phyloP scores from a whole-genome alignment of 2,888 invertebrate genomes.

The Drosophila mulleri region DNA sequence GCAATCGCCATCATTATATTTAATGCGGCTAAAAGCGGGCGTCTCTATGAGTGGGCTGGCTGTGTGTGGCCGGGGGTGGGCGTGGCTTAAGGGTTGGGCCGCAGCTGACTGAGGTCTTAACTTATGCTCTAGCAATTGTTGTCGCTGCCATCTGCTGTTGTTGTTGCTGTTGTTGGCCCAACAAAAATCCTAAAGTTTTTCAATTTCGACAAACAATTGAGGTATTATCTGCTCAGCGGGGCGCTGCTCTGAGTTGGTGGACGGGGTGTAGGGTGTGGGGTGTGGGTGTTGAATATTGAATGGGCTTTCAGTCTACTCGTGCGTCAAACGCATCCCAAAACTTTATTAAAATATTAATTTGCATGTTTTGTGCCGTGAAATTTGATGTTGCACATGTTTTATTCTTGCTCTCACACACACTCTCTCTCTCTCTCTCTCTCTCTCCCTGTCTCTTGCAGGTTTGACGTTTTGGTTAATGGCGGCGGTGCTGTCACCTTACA shows the following conservation, averaged over 20 bases:
- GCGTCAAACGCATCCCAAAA: slow-evolving; percentile 49
- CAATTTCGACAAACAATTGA: slow-evolving; percentile 82
- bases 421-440: not conserved
- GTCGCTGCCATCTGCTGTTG: slow-evolving; percentile 11
- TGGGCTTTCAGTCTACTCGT: slow-evolving; percentile 26
- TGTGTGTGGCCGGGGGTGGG: not conserved
- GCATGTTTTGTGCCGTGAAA: slow-evolving; percentile 65
- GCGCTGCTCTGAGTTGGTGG: not conserved
- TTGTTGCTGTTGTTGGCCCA: slow-evolving; percentile 13
- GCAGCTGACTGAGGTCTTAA: slow-evolving; percentile 44
- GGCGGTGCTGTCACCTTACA: slow-evolving; percentile 98
- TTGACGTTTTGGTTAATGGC: slow-evolving; percentile 99
- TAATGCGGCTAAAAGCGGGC: slow-evolving; percentile 75
- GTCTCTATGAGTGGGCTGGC: not conserved
- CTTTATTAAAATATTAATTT: slow-evolving; percentile 80
- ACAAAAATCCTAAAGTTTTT: slow-evolving; percentile 73
- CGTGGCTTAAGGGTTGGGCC: slow-evolving; percentile 11
- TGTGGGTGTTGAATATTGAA: not conserved
- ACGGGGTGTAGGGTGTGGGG: no score
- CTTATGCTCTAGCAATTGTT: slow-evolving; percentile 66
- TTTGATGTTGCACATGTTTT: slow-evolving; percentile 46
- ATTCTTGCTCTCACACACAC: not conserved
- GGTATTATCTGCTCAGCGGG: slow-evolving; percentile 71
- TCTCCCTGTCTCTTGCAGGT: slow-evolving; percentile 88
- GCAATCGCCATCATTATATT: slow-evolving; percentile 79